phyloP scores from a whole-genome alignment of 1,140 invertebrate species.

The Drosophila kikkawai region DNA sequence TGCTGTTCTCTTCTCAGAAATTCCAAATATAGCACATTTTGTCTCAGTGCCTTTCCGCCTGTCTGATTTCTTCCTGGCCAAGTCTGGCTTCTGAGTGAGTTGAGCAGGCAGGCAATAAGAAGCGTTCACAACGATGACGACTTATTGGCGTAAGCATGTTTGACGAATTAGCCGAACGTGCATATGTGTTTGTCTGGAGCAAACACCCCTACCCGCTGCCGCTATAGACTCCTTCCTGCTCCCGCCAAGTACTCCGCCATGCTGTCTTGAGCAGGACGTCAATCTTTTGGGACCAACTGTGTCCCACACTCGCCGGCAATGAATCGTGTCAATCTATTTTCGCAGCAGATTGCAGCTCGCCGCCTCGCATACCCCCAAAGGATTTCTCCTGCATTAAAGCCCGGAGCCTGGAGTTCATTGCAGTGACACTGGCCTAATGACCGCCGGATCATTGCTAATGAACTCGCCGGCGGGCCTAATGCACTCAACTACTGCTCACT shows the following conservation, averaged over 20 bases:
- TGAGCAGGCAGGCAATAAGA: conserved; percentile 64
- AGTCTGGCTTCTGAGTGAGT: conserved; percentile 35
- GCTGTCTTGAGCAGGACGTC: background rate
- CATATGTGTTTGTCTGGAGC: conserved; percentile 18
- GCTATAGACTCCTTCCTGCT: background rate
- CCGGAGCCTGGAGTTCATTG: conserved; percentile 51
- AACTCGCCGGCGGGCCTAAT: conserved; percentile 68
- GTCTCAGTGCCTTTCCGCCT: background rate
- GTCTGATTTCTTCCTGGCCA: conserved; percentile 17
- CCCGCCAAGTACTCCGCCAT: background rate
- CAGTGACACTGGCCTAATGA: conserved; percentile 67
- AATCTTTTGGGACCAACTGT: background rate
- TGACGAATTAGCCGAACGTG: conserved; percentile 74
- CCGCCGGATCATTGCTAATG: conserved; percentile 64
- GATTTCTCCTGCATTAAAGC: conserved; percentile 39
- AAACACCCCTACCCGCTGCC: background rate
- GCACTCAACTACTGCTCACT: conserved; percentile 47
- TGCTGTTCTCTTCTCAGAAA: background rate
- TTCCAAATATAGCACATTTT: background rate
- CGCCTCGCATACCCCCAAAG: background rate
- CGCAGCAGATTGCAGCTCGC: conserved; percentile 26
- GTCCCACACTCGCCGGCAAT: conserved; percentile 24
- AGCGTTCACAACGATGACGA: conserved; percentile 62
- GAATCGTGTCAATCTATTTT: conserved; percentile 75
- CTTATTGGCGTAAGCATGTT: conserved; percentile 82